phyloP scores from a whole-genome alignment of 2,888 invertebrate genomes.

The Parapristionchus giblindavisi region DNA sequence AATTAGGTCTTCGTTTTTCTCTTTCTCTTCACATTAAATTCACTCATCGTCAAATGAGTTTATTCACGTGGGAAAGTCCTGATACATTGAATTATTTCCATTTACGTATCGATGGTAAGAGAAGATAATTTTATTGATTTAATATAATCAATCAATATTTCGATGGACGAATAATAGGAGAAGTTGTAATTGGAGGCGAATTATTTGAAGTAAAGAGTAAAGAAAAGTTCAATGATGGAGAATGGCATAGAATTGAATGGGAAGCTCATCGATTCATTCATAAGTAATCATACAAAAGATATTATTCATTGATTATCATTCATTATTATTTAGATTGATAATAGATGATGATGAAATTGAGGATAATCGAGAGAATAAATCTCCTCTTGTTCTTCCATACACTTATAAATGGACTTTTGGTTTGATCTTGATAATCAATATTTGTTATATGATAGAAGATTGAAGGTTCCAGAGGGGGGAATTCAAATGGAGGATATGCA shows the following conservation, averaged over 20 bases:
- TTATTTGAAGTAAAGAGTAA: slow-evolving; percentile 58
- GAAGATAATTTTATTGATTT: too few relatives aligned
- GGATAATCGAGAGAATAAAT: background rate
- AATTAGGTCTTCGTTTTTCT: slow-evolving; percentile 15
- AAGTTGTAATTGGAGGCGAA: slow-evolving; percentile 66
- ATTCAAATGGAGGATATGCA: too few relatives aligned
- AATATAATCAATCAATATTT: too few relatives aligned
- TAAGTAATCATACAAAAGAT: background rate
- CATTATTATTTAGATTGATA: slow-evolving; percentile 49
- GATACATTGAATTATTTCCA: slow-evolving; percentile 68
- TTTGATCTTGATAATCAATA: background rate
- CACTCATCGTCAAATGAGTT: slow-evolving; percentile 62
- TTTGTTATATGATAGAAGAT: background rate
- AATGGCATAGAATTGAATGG: slow-evolving; percentile 62
- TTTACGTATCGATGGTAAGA: slow-evolving; percentile 58
- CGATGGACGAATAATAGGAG: slow-evolving; percentile 62
- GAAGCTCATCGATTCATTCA: slow-evolving; percentile 37
- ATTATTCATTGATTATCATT: slow-evolving; percentile 37
- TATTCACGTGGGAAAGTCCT: slow-evolving; percentile 64
- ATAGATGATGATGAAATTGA: slow-evolving; percentile 35
- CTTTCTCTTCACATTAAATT: slow-evolving; percentile 61
- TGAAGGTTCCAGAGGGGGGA: too few relatives aligned
- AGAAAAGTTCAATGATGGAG: slow-evolving; percentile 60
- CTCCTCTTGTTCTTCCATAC: slow-evolving; percentile 44
- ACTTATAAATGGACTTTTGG: slow-evolving; percentile 53